Base-by-base conservation (phyloP, 2,888 invertebrate genomes). In the Drosophila koepferae region DNA sequence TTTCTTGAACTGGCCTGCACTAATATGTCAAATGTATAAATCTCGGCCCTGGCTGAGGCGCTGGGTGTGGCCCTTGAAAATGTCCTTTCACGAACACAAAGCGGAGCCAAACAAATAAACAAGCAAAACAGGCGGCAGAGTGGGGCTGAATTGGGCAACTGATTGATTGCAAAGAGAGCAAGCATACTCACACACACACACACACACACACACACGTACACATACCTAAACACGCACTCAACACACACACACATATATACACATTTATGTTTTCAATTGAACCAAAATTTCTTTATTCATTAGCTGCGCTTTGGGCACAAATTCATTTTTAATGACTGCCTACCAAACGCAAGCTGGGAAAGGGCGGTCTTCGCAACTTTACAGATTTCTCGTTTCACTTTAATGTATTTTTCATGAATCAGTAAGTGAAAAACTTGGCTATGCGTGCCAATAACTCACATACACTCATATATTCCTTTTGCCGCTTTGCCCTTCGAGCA, bases 341-440 rank as follows among this genome's bases (percentile, higher is more conserved):
- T 53, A 55, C 63, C 5, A 41, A 23, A 40, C 5, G 48, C 14
- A 44, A 16, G 18, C 16, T 28, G 9, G 10, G 34, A 9, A 31
- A 9, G 28, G 76, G 62, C 56, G 10, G 43, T 44, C 14, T 63
- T 31, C 41, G 28, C 40, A 71, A 34, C 44, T 53, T 44, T 60
- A 56, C 65, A 80, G 60, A 69, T 55, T 68, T 71, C 73, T 71
- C 56, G 44, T 63, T 73, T 72, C 72, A 69, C 87, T 86, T 87
- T 80, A 88, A 87, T 88, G 80, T 86, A 88, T 88, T 86, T 87
- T 88, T 88, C 80, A 87, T 87, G 88, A 86, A 80, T 88, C 81
- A 76, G 66, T 76, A 82, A 87, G 88, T 83, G 69, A 82, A 86
- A 86, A 86, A 75, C 71, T 83, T 80, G 62, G 77, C 70, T 74